A percentile compares a stretch with the other conserved stretches of the same genome.
phyloP scores from a whole-genome alignment of 2,113 vertebrate genomes.

The Micromys minutus region DNA sequence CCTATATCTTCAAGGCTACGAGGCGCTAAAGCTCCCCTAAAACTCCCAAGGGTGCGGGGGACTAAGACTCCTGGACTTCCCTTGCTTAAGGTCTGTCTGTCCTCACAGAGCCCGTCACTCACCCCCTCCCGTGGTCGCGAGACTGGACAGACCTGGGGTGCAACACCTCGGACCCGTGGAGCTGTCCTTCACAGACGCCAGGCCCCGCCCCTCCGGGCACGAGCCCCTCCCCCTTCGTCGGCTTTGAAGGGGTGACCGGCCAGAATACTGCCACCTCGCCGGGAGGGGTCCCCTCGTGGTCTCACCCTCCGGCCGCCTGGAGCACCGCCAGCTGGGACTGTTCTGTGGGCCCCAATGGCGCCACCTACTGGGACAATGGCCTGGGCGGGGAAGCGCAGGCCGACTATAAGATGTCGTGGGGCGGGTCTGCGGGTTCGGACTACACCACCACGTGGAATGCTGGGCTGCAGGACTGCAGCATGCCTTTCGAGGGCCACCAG shows the following conservation, averaged over 20 bases:
- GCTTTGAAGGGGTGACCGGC: accelerated
- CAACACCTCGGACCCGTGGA: neutral
- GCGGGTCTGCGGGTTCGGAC: neutral
- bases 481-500: neutral
- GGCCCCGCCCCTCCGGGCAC: neutral
- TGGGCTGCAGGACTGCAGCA: neutral
- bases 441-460: constrained; percentile 25
- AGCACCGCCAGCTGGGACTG: constrained; percentile 45
- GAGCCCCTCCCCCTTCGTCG: neutral
- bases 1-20: neutral
- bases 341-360: neutral
- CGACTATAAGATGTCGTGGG: neutral
- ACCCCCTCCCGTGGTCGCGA: constrained; percentile 19
- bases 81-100: neutral
- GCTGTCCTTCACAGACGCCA: neutral
- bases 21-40: neutral
- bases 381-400: neutral
- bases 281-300: neutral
- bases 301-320: neutral
- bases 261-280: neutral
- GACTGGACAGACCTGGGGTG: constrained; percentile 38
- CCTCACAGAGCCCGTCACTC: constrained; percentile 57
- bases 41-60: neutral
- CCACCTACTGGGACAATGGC: constrained; percentile 29
- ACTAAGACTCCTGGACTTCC: neutral